Evolutionary conservation across 2,113 vertebrate genomes (phyloP), one percentile per base, ranked within the genome.

Genomic region (Cryptoleucopteryx plumbea): DNA sequence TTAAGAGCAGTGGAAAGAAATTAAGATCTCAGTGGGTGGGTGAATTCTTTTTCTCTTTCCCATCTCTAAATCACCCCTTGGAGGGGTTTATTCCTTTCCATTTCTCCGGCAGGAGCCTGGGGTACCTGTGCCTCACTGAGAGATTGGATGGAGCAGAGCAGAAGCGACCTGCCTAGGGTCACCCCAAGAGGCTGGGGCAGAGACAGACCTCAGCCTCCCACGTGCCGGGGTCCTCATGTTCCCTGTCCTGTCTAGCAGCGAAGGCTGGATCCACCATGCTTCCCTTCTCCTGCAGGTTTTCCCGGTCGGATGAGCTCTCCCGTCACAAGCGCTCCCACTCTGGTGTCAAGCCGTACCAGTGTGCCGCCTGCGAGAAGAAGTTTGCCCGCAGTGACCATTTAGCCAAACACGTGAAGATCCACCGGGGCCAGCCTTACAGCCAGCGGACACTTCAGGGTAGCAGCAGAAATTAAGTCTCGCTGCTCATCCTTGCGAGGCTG

Each of bases 311-410:
- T 8, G 99, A 99, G 87, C 98, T 99, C 34, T 99, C 99, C 52
- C 98, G 98, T 18, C 99, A 99, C 97, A 98, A 98, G 31, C 98
- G 98, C 83, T 99, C 99, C 68, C 99, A 99, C 98, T 99, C 99
- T 1, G 99, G 99, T 13, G 81, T 99, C 88, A 99, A 99, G 91
- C 99, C 99, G 3, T 98, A 99, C 92, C 98, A 98, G 90, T 99
- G 99, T 85, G 91, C 97, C 0, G 96, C 99, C 94, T 99, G 99
- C 3, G 96, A 98, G 86, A 99, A 99, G 97, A 99, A 96, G 96
- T 99, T 99, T 38, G 98, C 99, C 92, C 98, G 98, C 97, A 99
- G 98, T 16, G 98, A 99, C 96, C 99, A 99, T 80, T 75, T 99
- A 31, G 98, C 98, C 95, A 99, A 99, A 94, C 98, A 99, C 96